Evolutionary conservation across 1,140 invertebrate genomes (phyloP).

Genomic region (Papilio helenus): DNA sequence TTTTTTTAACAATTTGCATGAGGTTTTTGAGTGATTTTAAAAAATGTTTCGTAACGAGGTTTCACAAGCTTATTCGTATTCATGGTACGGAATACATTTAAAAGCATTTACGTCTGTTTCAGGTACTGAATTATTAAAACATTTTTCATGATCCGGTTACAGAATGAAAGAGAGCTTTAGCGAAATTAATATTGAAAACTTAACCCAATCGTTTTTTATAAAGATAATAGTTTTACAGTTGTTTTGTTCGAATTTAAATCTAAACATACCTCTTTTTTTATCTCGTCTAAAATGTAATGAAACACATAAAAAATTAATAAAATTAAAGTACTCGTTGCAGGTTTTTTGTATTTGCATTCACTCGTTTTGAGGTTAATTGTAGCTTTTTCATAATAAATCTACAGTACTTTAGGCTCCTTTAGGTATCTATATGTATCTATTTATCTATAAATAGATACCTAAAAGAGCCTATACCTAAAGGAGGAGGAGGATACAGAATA

Average conservation of each 20-base stretch:
- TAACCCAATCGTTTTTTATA: neutral
- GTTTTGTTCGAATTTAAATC: neutral
- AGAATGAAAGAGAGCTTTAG: neutral
- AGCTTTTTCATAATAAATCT: too few species aligned
- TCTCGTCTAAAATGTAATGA: too few species aligned
- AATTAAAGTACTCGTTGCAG: too few species aligned
- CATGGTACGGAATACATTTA: conserved; percentile 20
- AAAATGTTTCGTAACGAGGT: neutral
- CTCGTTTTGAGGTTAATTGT: too few species aligned
- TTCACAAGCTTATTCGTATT: neutral
- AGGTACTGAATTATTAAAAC: conserved; percentile 22
- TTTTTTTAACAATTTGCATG: neutral
- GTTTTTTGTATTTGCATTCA: too few species aligned
- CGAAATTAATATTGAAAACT: conserved; percentile 1
- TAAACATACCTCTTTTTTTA: neutral
- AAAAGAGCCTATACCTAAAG: too few species aligned
- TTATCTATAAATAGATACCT: too few species aligned
- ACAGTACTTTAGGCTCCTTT: too few species aligned
- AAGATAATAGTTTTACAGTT: neutral
- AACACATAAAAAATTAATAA: too few species aligned
- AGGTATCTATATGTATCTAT: too few species aligned
- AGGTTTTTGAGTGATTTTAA: neutral
- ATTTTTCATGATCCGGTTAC: conserved; percentile 11
- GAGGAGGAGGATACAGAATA: too few species aligned
- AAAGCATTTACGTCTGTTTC: conserved; percentile 27